Evolutionary conservation across 2,113 vertebrate genomes (phyloP).

Genomic region (Eclectus roratus): DNA sequence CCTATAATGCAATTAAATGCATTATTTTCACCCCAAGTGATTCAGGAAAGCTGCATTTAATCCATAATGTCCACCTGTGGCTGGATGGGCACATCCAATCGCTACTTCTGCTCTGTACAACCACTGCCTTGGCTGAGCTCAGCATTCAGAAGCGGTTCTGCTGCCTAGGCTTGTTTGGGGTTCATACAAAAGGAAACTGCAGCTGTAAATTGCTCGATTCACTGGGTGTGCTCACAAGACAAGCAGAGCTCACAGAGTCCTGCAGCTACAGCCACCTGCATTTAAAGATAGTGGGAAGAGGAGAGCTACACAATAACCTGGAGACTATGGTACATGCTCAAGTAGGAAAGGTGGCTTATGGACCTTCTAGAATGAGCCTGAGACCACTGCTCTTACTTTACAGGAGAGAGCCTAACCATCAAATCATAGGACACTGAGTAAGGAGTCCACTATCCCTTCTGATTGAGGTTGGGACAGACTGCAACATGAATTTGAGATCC

Average conservation of each 20-base stretch:
- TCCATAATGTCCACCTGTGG: not conserved
- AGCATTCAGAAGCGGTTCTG: not conserved
- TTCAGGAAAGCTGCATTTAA: not conserved
- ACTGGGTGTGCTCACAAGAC: not conserved
- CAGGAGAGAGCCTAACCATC: not conserved
- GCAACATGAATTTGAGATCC: not conserved
- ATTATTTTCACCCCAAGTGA: not conserved
- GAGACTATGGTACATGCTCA: not conserved
- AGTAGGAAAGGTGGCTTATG: not conserved
- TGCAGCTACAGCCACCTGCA: not conserved
- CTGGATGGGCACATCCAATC: not conserved
- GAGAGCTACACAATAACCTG: fast-evolving
- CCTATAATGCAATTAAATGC: not conserved
- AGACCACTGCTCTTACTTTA: not conserved
- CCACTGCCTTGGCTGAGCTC: not conserved
- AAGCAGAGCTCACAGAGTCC: fast-evolving
- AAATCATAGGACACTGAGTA: not conserved
- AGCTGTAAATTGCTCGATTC: not conserved
- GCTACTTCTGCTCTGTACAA: not conserved
- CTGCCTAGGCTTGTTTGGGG: not conserved
- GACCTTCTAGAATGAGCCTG: not conserved
- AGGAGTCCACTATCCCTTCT: not conserved
- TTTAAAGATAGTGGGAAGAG: not conserved
- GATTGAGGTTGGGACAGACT: fast-evolving
- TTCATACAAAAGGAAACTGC: not conserved